A percentile compares a stretch with the other conserved stretches of the same genome.
Conservation (phyloP, 2,888 invertebrate genomes). For the Choreutis nemorana region DNA sequence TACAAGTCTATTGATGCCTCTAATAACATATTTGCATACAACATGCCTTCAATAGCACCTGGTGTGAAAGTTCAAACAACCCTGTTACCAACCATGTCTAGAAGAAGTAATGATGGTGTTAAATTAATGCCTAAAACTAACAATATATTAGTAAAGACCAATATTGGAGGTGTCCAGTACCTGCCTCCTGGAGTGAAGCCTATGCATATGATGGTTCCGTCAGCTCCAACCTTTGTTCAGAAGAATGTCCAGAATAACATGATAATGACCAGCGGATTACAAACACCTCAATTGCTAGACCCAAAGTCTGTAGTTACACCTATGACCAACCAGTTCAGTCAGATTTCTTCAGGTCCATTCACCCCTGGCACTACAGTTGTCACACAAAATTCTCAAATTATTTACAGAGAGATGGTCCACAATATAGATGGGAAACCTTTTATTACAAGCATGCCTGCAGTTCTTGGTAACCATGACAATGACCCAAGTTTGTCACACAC, state of each 20-base stretch:
- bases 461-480: constrained; percentile 37
- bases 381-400: constrained; percentile 55
- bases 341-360: constrained; percentile 31
- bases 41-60: constrained; percentile 24
- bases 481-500: constrained; percentile 41
- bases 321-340: constrained; percentile 31
- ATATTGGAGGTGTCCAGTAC: constrained; percentile 42
- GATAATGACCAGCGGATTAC: constrained; percentile 41
- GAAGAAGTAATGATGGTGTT: constrained; percentile 31
- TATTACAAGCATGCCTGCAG: constrained; percentile 41
- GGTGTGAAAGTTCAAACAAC: constrained; percentile 27
- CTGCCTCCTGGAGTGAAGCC: constrained; percentile 36
- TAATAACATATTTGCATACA: constrained; percentile 31
- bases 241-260: constrained; percentile 52
- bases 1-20: constrained; percentile 35
- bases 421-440: constrained; percentile 51
- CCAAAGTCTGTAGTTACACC: constrained; percentile 25
- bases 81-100: constrained; percentile 22
- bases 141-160: constrained; percentile 46
- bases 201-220: constrained; percentile 41
- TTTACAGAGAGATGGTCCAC: constrained; percentile 58
- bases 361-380: constrained; percentile 51
- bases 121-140: constrained; percentile 45
- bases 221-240: constrained; percentile 45
- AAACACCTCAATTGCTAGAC: constrained; percentile 30